Evolutionary conservation across 2,113 vertebrate species (phyloP), one percentile per base, ranked within the genome.

Genomic region (Sarotherodon lohbergeri): DNA sequence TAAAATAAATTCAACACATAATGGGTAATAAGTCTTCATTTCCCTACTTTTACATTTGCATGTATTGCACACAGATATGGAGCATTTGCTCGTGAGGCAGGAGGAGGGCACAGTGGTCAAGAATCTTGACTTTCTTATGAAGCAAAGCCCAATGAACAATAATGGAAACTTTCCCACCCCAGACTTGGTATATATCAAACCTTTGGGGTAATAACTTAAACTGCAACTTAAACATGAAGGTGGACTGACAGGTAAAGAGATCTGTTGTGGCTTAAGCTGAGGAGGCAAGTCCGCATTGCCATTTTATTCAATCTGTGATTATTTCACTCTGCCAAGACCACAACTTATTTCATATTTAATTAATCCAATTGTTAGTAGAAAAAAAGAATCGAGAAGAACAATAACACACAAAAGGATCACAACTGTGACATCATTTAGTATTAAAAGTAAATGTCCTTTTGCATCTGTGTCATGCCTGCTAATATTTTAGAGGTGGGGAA

Each of bases 51-150:
- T 91, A 89, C 83, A 86, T 90, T 82, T 89, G 92, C 90, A 89
- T 92, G 89, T 95, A 95, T 95, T 95, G 94, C 95, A 96, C 95
- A 94, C 94, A 39, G 84, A 91, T 80, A 93, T 83, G 82, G 73
- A 92, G 59, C 85, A 71, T 83, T 91, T 88, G 90, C 91, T 89
- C 86, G 24, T 86, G 84, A 87, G 85, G 80, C 82, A 68, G 68
- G 10, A 76, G 81, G 78, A 66, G 80, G 79, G 63, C 61, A 84
- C 78, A 48, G 61, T 66, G 79, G 78, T 55, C 14, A 34, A 83
- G 63, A 32, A 39, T 57, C 54, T 56, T 19, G 27, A 80, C 82
- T 63, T 86, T 83, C 17, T 61, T 14, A 6, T 81, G 41, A 83
- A 63, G 50, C 5, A 22, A 50, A 82, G 46, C 76, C 55, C 36